Evolutionary conservation across 2,888 invertebrate species (phyloP).

Genomic region (Aporophyla lueneburgensis): DNA sequence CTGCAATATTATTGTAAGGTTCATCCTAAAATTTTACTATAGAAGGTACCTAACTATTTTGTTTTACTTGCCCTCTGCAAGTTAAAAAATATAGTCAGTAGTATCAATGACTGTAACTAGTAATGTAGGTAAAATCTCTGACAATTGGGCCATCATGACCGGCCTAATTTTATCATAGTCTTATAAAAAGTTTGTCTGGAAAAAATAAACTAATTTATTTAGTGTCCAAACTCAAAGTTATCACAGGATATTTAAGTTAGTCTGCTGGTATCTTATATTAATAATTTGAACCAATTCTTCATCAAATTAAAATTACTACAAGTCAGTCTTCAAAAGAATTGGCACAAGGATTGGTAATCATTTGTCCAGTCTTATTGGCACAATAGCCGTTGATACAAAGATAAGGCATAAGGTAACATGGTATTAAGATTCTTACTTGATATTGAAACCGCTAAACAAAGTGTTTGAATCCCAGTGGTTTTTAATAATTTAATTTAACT

Average conservation of each 20-base stretch:
- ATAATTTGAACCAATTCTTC: neutral
- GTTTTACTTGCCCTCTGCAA: too few species aligned
- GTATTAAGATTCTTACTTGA: neutral
- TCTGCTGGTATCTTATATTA: too few species aligned
- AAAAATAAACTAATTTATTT: neutral
- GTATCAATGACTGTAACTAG: neutral
- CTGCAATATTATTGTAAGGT: neutral
- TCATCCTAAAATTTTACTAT: neutral
- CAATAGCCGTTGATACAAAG: neutral
- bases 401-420: too few species aligned
- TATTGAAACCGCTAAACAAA: neutral
- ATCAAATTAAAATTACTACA: neutral
- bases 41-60: neutral
- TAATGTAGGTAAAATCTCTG: neutral
- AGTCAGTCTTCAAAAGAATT: neutral
- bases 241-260: neutral
- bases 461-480: neutral
- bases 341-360: neutral
- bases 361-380: neutral
- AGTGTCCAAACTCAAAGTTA: neutral
- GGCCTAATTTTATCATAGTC: neutral
- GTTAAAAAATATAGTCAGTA: too few species aligned
- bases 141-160: neutral
- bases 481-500: neutral
- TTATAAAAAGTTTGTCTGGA: neutral